Evolutionary conservation across 2,797 vertebrate genomes (phyloP).

Genomic region (Argya squamiceps): DNA sequence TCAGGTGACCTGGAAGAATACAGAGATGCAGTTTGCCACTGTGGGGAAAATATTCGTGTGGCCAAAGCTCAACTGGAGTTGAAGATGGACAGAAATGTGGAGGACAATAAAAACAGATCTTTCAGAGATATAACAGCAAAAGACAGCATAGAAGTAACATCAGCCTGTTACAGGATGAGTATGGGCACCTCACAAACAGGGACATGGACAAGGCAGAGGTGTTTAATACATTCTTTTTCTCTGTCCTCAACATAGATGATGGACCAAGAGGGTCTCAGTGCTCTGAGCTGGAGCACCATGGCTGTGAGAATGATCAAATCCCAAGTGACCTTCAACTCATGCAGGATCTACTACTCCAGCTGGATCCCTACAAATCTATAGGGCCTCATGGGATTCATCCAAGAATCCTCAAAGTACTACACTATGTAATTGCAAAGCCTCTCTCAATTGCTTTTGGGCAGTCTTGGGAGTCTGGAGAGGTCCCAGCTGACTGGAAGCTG

Average conservation of each 20-base stretch:
- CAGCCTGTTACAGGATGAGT: background rate
- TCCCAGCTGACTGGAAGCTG: background rate
- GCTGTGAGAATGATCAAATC: background rate
- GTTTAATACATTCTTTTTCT: background rate
- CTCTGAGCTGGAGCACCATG: background rate
- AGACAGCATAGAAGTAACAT: background rate
- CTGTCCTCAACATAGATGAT: background rate
- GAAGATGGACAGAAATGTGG: background rate
- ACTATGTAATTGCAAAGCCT: background rate
- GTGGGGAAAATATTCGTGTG: accelerated
- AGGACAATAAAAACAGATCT: background rate
- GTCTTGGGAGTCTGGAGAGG: background rate
- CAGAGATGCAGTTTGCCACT: background rate
- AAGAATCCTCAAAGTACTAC: background rate
- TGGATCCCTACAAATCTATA: background rate
- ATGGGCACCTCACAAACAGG: background rate
- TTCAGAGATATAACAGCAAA: background rate
- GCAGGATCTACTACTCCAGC: accelerated
- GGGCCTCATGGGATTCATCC: background rate
- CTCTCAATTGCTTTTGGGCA: background rate
- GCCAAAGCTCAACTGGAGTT: background rate
- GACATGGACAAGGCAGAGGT: background rate
- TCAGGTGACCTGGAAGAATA: background rate
- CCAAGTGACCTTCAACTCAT: background rate
- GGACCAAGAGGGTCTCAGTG: background rate